phyloP scores from a whole-genome alignment of 2,113 vertebrate genomes.

The Oryzias curvinotus region DNA sequence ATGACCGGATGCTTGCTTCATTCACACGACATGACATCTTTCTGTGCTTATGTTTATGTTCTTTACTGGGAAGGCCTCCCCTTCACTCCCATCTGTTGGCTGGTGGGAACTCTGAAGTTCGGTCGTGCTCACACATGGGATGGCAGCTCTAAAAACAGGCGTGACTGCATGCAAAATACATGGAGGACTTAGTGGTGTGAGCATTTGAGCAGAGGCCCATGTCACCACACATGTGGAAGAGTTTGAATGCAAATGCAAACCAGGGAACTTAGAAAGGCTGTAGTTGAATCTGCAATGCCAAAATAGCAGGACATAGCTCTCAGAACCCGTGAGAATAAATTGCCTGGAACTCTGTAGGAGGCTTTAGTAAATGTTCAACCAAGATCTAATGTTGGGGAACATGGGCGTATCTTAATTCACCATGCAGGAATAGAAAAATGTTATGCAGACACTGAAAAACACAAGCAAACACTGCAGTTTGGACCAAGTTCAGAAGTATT shows the following conservation, averaged over 20 bases:
- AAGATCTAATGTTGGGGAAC: neutral
- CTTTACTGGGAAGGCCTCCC: slow-evolving; percentile 4
- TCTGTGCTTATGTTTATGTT: slow-evolving; percentile 1
- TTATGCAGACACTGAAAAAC: slow-evolving; percentile 1
- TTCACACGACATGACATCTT: slow-evolving; percentile 28
- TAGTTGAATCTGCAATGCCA: slow-evolving; percentile 22
- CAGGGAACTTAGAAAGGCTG: neutral
- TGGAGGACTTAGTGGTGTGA: neutral
- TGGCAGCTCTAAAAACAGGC: neutral
- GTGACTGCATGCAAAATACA: neutral
- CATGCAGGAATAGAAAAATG: slow-evolving; percentile 13
- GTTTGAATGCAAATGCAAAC: slow-evolving; percentile 20
- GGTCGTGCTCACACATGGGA: neutral
- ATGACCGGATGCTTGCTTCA: slow-evolving; percentile 44
- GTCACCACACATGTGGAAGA: neutral
- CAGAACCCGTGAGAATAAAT: slow-evolving; percentile 1
- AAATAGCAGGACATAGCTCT: slow-evolving; percentile 1
- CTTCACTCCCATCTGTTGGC: neutral
- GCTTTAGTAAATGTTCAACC: neutral
- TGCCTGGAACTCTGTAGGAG: neutral
- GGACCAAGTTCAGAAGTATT: slow-evolving; percentile 26
- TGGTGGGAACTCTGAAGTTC: neutral
- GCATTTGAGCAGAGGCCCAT: slow-evolving; percentile 2
- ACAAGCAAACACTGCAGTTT: slow-evolving; percentile 32
- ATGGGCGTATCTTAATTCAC: slow-evolving; percentile 10